These are phyloP conservation scores for Smittia sp. DNA, from an alignment of 2,888 invertebrate species.

Conservation along the genomic window DNA sequence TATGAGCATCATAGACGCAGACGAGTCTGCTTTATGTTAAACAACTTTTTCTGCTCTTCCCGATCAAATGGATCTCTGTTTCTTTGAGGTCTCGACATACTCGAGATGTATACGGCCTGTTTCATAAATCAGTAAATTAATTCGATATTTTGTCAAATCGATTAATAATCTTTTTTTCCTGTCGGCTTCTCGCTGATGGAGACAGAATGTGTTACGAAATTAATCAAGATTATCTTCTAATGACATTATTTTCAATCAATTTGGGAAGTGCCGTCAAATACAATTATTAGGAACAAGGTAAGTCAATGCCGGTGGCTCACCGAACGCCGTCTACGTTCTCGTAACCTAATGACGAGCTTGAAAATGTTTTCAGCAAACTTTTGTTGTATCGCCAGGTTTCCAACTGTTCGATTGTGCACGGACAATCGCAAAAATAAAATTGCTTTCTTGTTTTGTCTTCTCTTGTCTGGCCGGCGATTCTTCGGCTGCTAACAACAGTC, in stretches of 20 bases:
- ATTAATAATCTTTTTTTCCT: slow-evolving; percentile 12
- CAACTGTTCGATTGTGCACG: slow-evolving; percentile 19
- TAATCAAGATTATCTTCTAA: background rate
- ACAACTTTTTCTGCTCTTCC: slow-evolving; percentile 6
- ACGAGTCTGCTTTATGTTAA: slow-evolving; percentile 19
- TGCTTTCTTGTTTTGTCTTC: background rate
- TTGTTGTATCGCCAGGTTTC: background rate
- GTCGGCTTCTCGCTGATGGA: background rate
- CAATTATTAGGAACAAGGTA: background rate
- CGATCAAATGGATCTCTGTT: background rate
- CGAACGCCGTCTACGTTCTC: background rate
- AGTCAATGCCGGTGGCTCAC: background rate
- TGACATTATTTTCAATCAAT: slow-evolving; percentile 16
- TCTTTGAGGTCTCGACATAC: background rate
- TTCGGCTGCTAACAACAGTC: background rate
- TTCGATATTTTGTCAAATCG: slow-evolving; percentile 21
- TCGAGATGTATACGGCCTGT: slow-evolving; percentile 22
- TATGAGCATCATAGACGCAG: slow-evolving; percentile 23
- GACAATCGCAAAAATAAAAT: background rate
- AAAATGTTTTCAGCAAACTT: slow-evolving; percentile 1
- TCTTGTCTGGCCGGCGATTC: background rate
- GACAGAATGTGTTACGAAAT: background rate
- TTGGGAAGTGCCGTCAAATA: background rate
- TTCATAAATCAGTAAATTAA: slow-evolving; percentile 34
- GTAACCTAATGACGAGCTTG: background rate